Evolutionary conservation across 2,888 invertebrate genomes (phyloP), one percentile per base, ranked within the genome.

Genomic region (Gonocerus acuteangulatus): DNA sequence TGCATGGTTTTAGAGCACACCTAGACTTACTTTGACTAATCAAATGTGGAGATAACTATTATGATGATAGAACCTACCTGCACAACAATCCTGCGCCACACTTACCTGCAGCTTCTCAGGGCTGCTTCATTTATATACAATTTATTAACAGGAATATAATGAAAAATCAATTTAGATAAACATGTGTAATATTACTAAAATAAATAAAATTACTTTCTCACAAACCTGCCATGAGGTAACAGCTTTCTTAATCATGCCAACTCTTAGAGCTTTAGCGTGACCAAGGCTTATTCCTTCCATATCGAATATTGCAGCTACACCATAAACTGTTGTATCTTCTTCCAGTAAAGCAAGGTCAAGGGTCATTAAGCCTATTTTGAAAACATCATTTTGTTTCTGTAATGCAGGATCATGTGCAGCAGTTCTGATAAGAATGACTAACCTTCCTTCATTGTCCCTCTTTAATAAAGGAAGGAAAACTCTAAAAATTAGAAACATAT

Each of bases 141-240:
- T n/a, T n/a, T n/a, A n/a, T n/a, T n/a, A n/a, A n/a, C n/a, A n/a
- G n/a, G n/a, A n/a, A n/a, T n/a, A n/a, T n/a, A n/a, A n/a, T n/a
- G n/a, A n/a, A n/a, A n/a, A n/a, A n/a, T n/a, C n/a, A n/a, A n/a
- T n/a, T n/a, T n/a, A n/a, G n/a, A n/a, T n/a, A n/a, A n/a, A n/a
- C n/a, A n/a, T n/a, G n/a, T n/a, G n/a, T n/a, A n/a, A n/a, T n/a
- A n/a, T n/a, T n/a, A n/a, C n/a, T n/a, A n/a, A n/a, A n/a, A n/a
- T n/a, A n/a, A n/a, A n/a, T n/a, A n/a, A n/a, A n/a, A n/a, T n/a
- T n/a, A n/a, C n/a, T n/a, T n/a, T n/a, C n/a, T n/a, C n/a, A n/a
- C n/a, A n/a, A n/a, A 71, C 72, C 70, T 84, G 82, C 84, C 83
- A 84, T 19, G 82, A 78, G 65, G 79, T 78, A 0, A 85, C 83